Evolutionary conservation across 2,113 vertebrate genomes (phyloP).

Genomic region (Tragelaphus strepsiceros): DNA sequence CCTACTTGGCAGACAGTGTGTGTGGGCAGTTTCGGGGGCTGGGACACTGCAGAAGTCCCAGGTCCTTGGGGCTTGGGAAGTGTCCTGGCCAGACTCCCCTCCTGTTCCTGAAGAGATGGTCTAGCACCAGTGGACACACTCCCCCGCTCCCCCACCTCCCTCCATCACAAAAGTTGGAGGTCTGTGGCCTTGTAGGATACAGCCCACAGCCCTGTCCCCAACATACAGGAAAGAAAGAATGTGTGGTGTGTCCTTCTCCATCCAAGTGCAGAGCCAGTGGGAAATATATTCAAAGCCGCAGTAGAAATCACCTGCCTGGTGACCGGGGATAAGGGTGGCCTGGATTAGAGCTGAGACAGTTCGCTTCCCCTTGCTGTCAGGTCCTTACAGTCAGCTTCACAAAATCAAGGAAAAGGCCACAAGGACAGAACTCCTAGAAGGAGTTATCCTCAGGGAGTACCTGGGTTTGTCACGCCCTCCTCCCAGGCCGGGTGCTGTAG

Average conservation of each 20-base stretch:
- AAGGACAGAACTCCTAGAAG: neutral
- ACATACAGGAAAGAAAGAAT: neutral
- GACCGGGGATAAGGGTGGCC: neutral
- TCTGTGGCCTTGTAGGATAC: neutral
- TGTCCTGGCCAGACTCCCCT: neutral
- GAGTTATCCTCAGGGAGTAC: neutral
- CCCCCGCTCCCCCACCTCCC: accelerated
- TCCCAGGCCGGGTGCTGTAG: neutral
- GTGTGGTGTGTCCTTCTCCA: neutral
- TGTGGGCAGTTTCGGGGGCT: neutral
- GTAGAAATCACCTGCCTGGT: neutral
- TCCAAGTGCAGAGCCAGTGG: neutral
- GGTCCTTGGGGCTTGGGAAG: neutral
- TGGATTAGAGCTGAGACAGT: neutral
- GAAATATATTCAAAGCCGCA: neutral
- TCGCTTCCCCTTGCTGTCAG: neutral
- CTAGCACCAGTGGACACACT: neutral
- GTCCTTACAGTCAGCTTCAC: neutral
- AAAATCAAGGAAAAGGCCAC: neutral
- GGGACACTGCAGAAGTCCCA: neutral
- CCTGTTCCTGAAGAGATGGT: neutral
- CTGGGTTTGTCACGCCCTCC: neutral
- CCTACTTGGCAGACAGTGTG: neutral
- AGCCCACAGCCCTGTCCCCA: neutral
- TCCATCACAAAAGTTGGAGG: neutral